Base-by-base conservation (phyloP, 1,140 invertebrate species). In the Calephelis nemesis region DNA sequence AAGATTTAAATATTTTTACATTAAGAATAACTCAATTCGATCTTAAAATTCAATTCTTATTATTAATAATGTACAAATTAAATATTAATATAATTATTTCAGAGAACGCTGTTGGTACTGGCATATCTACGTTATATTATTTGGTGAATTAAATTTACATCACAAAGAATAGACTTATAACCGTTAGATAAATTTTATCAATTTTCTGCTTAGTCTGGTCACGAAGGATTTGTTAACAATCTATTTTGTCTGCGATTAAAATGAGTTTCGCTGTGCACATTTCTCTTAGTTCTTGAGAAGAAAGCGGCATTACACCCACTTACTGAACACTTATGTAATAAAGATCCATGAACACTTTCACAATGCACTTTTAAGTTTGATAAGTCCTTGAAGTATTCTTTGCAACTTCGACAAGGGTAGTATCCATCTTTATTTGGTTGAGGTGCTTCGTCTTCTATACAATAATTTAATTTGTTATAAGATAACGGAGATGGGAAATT, bases 301-400 rank as follows among this genome's bases (percentile, higher is more conserved):
- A 96, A 96, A n/a, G 95, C 93, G 79, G 95, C 94, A 30, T 93
- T 93, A 85, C 96, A 96, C 11, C 95, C 95, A 63, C 91, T 92
- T 7, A 95, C 90, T 42, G 94, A 94, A 87, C 95, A 96, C 65
- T 93, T 89, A 77, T 94, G 95, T 88, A 96, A 91, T 67, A 95
- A 93, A 15, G 93, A 85, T 48, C 92, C 79, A 80, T 97, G 96
- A 48, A 93, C 86, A 93, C 94, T 92, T 76, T 91, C 89, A 81
- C 89, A 91, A 76, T 96, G 96, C 72, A 95, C 93, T 78, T 95
- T 95, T 63, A 96, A 87, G 13, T 93, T 92, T 4, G 91, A 76
- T 15, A 93, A 88, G 74, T 95, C 94, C 52, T 92, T 90, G 78
- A 95, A 94, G 63, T 90, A 84, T 67, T 93, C 93, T 74, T 93